Evolutionary conservation across 2,888 invertebrate genomes (phyloP), one percentile per base, ranked within the genome.

Genomic region (Hesperia comma): DNA sequence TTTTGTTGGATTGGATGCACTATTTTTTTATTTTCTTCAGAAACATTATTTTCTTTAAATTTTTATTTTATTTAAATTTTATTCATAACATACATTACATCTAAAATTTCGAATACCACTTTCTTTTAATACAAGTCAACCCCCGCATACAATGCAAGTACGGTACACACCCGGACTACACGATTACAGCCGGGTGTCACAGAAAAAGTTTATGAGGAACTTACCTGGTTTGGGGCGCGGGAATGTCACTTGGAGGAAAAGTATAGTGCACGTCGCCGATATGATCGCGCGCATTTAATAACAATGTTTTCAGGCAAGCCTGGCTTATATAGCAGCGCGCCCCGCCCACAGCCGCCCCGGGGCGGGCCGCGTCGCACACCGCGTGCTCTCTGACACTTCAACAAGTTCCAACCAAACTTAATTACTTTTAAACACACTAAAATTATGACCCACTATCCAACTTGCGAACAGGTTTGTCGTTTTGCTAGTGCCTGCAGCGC

Each of bases 221-320:
- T 79, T 71, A 78, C 79, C 79, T 79, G 78, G 69, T 51, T 15
- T 67, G 70, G 67, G 63, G 70, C 71, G 73, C 72, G 74, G 71
- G 72, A 71, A 74, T 72, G 71, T 74, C 74, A 71, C 74, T 70
- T 61, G 56, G 68, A 67, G 46, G 63, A 63, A 77, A 79, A 79
- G 74, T 74, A 69, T 77, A 72, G 77, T 79, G 77, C 81, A 81
- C 83, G 77, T 76, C 74, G 77, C 79, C 79, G 86, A 79, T 83
- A 81, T 82, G 85, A 84, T 86, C 81, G 83, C 88, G 85, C 85
- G 84, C 86, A 85, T 90, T 82, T 84, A 90, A 87, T 90, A 87
- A 85, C 86, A 87, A 88, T 86, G 79, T 86, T 87, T 83, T 82
- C 77, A 83, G 82, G 79, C 83, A 77, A 82, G 85, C 87, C 77